Evolutionary conservation across 1,140 invertebrate species (phyloP), one percentile per base, ranked within the genome.

Genomic region (Drosophila sp.): DNA sequence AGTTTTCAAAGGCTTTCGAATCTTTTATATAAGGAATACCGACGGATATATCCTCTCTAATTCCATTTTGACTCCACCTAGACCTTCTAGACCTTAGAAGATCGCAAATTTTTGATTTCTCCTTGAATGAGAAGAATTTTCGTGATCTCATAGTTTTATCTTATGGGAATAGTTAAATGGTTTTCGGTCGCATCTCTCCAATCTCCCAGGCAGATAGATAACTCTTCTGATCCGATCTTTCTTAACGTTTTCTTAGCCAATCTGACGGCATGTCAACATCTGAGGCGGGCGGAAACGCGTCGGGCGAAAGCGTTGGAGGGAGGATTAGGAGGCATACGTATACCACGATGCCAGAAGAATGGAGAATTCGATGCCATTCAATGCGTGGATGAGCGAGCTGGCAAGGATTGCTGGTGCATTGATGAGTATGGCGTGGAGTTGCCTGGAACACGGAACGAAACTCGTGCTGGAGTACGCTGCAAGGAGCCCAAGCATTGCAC

Each of bases 281-380:
- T 96, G 55, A 92, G 94, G 23, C 91, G 94, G 35, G 94, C 95
- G 7, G 94, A 95, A 1, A 92, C 93, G 1, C 92, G 95, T 61
- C 92, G 95, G 38, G 94, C 95, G 0, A 94, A 95, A 61, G 93
- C 94, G 0, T 82, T 96, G 25, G 56, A 33, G 0, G 35, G 29
- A 3, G 38, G 17, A 8, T 4, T 6, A 4, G 90, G 91, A 1
- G 92, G 93, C 2, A 93, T 96, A n/a, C 93, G 94, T 4, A 92
- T 95, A 23, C 96, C 96, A 0, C 93, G 94, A 4, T 97, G 96
- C 81, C 93, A 94, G 78, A 93, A 93, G 58, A 92, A 93, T 4
- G 96, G 96, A 3, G 95, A 95, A 67, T 97, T 97, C 78, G 95
- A 96, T 84, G 93, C 93, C 29, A 93, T 97, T 11, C 96, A 97